Base-by-base conservation (phyloP, 2,888 invertebrate species). In the Tribolium freemani region DNA sequence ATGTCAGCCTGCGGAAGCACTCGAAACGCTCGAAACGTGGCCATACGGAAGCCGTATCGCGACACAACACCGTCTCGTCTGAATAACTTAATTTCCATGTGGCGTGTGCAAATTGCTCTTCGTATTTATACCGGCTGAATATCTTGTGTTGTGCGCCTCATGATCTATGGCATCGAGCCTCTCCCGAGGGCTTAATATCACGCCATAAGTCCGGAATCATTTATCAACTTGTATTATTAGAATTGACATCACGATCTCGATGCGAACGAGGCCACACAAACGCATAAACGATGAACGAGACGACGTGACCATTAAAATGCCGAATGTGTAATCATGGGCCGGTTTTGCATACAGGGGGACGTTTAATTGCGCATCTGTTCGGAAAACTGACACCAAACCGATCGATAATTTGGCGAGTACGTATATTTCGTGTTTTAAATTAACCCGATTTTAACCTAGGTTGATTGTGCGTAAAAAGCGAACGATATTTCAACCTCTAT, bases 181-280 rank as follows among this genome's bases (percentile, higher is more conserved):
- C 53, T 60, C 69, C 60, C 69, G 60, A 67, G 79, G 77, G 78
- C 74, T 79, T 78, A 78, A 79, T 80, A 78, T 78, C 73, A 75
- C 60, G 75, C 76, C 75, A 73, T 73, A 76, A 75, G 73, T 76
- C 75, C 71, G 78, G 78, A 75, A 77, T 78, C 79, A 79, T 80
- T 80, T 77, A 80, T 80, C 77, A 78, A 74, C 73, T 74, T 69
- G 64, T 78, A 77, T 77, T 77, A 78, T 78, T 79, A 77, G 78
- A 77, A 78, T 77, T 79, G 79, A 79, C 79, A 85, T 88, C 83
- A 82, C 88, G 88, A 86, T 87, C 87, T 87, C 64, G 57, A 66
- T 20, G 56, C 63, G 44, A 10, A 5, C 57, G 57, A 57, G 86
- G 88, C 84, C 83, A 80, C 84, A 86, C 87, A 87, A 87, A 87